These are phyloP conservation scores for Sphyrna mokarran DNA, from an alignment of 2,113 vertebrate genomes.

Conservation along the genomic window DNA sequence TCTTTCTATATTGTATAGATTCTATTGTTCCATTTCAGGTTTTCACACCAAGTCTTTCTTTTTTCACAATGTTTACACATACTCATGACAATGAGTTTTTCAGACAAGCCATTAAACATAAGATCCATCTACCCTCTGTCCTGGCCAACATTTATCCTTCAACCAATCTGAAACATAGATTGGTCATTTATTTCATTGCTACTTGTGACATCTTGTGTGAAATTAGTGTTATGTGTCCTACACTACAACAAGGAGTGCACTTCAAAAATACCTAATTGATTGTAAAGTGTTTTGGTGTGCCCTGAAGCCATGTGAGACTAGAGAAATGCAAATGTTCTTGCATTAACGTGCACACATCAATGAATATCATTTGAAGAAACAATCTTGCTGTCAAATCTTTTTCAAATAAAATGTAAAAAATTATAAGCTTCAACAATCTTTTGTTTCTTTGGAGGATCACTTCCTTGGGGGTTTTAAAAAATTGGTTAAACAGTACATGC, in stretches of 20 bases:
- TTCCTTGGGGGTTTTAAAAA: not conserved
- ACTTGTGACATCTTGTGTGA: not conserved
- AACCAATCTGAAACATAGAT: not conserved
- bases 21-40: no score
- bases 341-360: no score
- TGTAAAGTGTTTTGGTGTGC: not conserved
- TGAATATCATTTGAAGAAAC: not conserved
- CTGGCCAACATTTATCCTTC: not conserved
- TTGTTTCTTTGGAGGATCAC: not conserved
- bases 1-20: no score
- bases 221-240: no score
- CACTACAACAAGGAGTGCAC: no score
- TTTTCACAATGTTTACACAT: not conserved
- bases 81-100: not conserved
- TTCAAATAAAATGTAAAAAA: not conserved
- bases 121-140: not conserved
- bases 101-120: not conserved
- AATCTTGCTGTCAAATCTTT: not conserved
- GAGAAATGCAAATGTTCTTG: no score
- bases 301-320: not conserved
- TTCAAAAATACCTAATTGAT: no score
- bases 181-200: not conserved
- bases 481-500: not conserved
- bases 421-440: not conserved
- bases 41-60: not conserved